A percentile compares a stretch with the other conserved stretches of the same genome.
Evolutionary conservation across 2,113 vertebrate species (phyloP).

Genomic region (Misgurnus mizolepis): DNA sequence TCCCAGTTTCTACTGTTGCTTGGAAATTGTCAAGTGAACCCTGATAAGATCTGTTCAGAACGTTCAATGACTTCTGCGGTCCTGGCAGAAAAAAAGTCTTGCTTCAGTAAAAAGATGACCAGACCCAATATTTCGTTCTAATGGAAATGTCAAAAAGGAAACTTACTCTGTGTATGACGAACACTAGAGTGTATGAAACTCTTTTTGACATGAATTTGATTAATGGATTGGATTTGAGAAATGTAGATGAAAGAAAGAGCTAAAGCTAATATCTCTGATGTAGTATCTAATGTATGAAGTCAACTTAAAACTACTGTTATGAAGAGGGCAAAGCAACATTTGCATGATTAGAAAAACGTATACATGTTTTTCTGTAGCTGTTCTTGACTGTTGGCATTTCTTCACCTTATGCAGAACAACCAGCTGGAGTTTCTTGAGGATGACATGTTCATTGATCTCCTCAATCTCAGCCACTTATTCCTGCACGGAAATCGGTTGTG

Average conservation of each 20-base stretch:
- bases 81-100: slow-evolving; percentile 16
- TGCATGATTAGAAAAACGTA: background rate
- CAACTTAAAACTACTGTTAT: background rate
- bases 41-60: slow-evolving; percentile 25
- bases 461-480: slow-evolving; percentile 97
- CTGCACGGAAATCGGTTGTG: slow-evolving; percentile 93
- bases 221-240: background rate
- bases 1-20: slow-evolving; percentile 23
- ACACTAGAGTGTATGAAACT: background rate
- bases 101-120: slow-evolving; percentile 26
- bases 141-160: slow-evolving; percentile 21
- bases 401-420: slow-evolving; percentile 78
- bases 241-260: background rate
- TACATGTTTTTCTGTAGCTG: background rate
- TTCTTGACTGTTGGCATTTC: slow-evolving; percentile 8
- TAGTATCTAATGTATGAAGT: background rate
- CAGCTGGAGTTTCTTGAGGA: slow-evolving; percentile 94
- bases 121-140: slow-evolving; percentile 12
- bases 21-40: slow-evolving; percentile 21
- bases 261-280: background rate
- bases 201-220: background rate
- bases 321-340: background rate
- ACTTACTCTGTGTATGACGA: slow-evolving; percentile 1
- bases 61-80: slow-evolving; percentile 5
- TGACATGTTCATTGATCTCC: slow-evolving; percentile 92